Base-by-base conservation (phyloP, 2,797 vertebrate genomes). In the Neosilurus hyrtlii region DNA sequence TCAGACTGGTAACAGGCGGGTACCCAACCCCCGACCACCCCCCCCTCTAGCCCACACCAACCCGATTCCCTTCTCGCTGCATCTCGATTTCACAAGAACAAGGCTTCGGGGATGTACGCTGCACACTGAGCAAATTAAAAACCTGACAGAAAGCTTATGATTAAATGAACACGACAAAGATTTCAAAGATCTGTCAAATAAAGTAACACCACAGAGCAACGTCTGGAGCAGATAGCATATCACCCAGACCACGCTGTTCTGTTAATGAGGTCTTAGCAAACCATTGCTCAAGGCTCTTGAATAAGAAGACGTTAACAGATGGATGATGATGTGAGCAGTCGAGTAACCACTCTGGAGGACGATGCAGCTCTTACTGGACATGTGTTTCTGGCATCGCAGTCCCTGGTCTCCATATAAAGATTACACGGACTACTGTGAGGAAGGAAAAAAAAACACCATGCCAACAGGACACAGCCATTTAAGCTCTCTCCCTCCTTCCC, bases 381-480 rank as follows among this genome's bases (percentile, higher is more conserved):
- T 63, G 73, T 82, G 62, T 81, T 80, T 82, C 74, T 82, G 85
- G 75, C 74, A 75, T 12, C n/a, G 80, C 30, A 10, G 62, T 18
- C 62, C 30, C 43, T 35, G 59, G 65, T 82, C 61, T 82, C 74
- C 59, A 82, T 75, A 82, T 68, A 82, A 78, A 77, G 79, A 82
- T 72, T 66, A 65, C 74, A 82, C 2, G 37, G 57, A 26, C 66
- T 77, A 66, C 49, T 77, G 63, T 70, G 80, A 82, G 74, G 79
- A 74, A 72, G 73, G 74, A 4, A 11, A 76, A 61, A 54, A 76
- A 75, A 8, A 67, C 8, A n/a, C 0, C 4, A 57, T 81, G 78
- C 54, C 75, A 83, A 56, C 72, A 57, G 68, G 81, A 86, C 80
- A 80, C 81, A 86, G 73, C 63, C 66, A 26, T 86, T 86, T 71